Conservation (phyloP, 2,113 vertebrate species). For the Salvator merianae region DNA sequence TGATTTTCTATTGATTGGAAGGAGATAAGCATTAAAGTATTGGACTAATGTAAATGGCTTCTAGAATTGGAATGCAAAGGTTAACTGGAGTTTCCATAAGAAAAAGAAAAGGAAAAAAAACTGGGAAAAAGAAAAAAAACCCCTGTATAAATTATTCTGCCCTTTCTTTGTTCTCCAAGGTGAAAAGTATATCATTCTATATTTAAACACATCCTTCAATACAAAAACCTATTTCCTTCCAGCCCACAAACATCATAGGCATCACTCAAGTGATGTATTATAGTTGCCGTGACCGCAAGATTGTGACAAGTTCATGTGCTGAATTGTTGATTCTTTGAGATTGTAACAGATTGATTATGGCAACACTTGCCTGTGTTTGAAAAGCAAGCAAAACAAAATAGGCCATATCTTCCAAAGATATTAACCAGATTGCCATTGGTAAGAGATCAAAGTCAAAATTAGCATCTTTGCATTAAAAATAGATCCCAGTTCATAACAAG, state of each 20-base stretch:
- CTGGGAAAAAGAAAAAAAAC: not conserved
- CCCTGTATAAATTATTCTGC: not conserved
- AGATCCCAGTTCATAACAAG: constrained; percentile 5
- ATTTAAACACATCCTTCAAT: constrained; percentile 37
- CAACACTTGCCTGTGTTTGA: constrained; percentile 44
- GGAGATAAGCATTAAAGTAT: constrained; percentile 16
- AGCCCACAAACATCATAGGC: constrained; percentile 10
- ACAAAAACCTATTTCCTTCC: constrained; percentile 47
- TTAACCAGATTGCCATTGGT: constrained; percentile 29
- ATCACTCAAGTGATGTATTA: constrained; percentile 40
- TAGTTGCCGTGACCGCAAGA: constrained; percentile 26
- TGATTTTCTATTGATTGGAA: constrained; percentile 42
- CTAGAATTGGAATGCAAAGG: not conserved
- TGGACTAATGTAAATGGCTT: constrained; percentile 27
- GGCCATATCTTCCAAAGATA: constrained; percentile 35
- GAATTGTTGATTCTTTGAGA: constrained; percentile 58
- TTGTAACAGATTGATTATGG: constrained; percentile 44
- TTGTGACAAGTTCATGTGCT: constrained; percentile 23
- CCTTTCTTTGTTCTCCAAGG: constrained; percentile 1
- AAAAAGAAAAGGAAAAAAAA: not conserved
- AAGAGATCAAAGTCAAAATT: constrained; percentile 43
- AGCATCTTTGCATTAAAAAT: constrained; percentile 34
- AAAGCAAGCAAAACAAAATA: constrained; percentile 28
- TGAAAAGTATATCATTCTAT: constrained; percentile 29
- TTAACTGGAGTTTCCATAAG: constrained; percentile 8